phyloP scores from a whole-genome alignment of 2,888 invertebrate genomes.

The Eilema depressum region DNA sequence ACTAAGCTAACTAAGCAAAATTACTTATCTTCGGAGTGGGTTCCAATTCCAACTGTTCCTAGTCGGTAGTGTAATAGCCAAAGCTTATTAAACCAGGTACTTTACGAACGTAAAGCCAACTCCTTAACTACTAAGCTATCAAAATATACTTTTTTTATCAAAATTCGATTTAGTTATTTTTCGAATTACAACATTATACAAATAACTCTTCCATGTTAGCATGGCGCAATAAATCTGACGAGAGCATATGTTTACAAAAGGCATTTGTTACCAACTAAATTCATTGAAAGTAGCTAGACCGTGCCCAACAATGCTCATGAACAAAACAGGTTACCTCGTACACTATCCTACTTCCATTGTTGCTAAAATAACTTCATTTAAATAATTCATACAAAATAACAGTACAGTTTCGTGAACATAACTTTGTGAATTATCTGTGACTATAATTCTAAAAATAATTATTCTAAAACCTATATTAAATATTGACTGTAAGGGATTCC shows the following conservation, averaged over 20 bases:
- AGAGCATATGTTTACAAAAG: conserved; percentile 37
- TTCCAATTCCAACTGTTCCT: too few species aligned
- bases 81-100: too few species aligned
- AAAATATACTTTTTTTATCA: too few species aligned
- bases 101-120: too few species aligned
- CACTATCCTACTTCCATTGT: conserved; percentile 43
- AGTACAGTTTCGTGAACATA: neutral
- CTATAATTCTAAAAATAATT: neutral
- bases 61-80: too few species aligned
- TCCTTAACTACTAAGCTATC: too few species aligned
- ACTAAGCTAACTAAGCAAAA: too few species aligned
- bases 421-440: neutral
- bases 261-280: conserved; percentile 51
- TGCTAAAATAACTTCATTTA: conserved; percentile 37
- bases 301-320: conserved; percentile 51
- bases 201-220: conserved; percentile 14
- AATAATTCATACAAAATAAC: conserved; percentile 19
- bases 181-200: neutral
- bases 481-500: too few species aligned
- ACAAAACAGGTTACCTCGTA: conserved; percentile 38
- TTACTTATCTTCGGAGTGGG: too few species aligned
- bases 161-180: neutral
- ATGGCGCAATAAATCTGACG: conserved; percentile 35
- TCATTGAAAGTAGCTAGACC: conserved; percentile 62
- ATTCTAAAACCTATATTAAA: too few species aligned